Evolutionary conservation across 2,797 vertebrate species (phyloP), one percentile per base, ranked within the genome.

Genomic region (Labroides dimidiatus): DNA sequence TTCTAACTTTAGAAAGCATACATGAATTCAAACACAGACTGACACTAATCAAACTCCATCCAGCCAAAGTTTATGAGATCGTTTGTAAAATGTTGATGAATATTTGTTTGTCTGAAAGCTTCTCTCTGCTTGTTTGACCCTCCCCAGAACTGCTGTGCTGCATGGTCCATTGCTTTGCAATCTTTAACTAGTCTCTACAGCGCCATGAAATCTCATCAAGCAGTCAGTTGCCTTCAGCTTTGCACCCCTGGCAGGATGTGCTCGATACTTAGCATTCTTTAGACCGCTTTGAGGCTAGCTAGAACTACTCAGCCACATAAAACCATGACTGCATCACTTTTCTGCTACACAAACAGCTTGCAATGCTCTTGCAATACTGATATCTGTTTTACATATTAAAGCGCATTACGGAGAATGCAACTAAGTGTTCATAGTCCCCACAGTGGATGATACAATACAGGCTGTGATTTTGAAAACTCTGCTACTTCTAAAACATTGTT

Each of bases 221-320:
- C 59, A 51, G 57, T 61, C 69, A 68, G 47, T 48, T 50, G 64
- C 80, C 62, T 66, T 17, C 41, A 64, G 57, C 60, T 51, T 45
- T 64, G 23, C 51, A 45, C 76, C 37, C 10, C 44, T 55, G 55
- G 52, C 14, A 69, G 23, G 36, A 72, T 50, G 45, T 55, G n/a
- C 43, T 62, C 49, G 41, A 19, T 69, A 73, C 42, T 76, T 72
- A 54, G 52, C 42, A 84, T 78, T 81, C 67, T 77, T 65, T 62
- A 16, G 21, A 48, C 39, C 66, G n/a, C 62, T 81, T 47, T 62
- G 44, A 68, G 66, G 62, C 43, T 36, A 49, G 51, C 15, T 5
- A 56, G 45, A 72, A 66, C 55, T 59, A 63, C 42, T 62, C 33
- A 70, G 54, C 69, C 63, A 55, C 48, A 57, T 75, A 50, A 75